Evolutionary conservation across 1,140 invertebrate species (phyloP), one percentile per base, ranked within the genome.

Genomic region (Anastatus disparis): DNA sequence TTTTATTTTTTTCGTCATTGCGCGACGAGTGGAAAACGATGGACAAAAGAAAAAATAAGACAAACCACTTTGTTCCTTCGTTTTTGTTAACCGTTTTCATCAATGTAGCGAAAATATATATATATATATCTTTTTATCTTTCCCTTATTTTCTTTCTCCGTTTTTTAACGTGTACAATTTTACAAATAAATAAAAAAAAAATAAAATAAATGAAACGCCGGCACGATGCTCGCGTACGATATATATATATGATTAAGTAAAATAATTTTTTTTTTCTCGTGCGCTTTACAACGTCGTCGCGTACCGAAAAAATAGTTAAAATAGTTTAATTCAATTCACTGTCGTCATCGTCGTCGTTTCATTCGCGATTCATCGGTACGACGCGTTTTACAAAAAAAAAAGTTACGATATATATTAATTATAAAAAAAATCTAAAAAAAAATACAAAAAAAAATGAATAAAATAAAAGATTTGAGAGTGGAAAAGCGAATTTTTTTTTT

Each of bases 1-100:
- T n/a, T n/a, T n/a, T n/a, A n/a, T n/a, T n/a, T n/a, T n/a, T n/a
- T n/a, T n/a, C n/a, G n/a, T n/a, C n/a, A n/a, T n/a, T 62, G 8
- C 31, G 17, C n/a, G 20, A 63, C 8, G 26, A 31, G 17, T 7
- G 17, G 35, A 50, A 48, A 62, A 62, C 26, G 27, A 15, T 48
- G 27, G 12, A 24, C 26, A 17, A n/a, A n/a, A n/a, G n/a, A n/a
- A n/a, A n/a, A n/a, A n/a, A n/a, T n/a, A n/a, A n/a, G n/a, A n/a
- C n/a, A n/a, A n/a, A n/a, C n/a, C 17, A 50, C 17, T 35, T 50
- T 6, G 26, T 50, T 63, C 26, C 26, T 12, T 63, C 61, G 61
- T 35, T 50, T n/a, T 63, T 63, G n/a, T 63, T 61, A 65, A 42
- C 26, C 35, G 17, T 64, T 52, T n/a, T n/a, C n/a, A n/a, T n/a